Evolutionary conservation across 1,140 invertebrate species (phyloP).

Genomic region (Zaprionus capensis): DNA sequence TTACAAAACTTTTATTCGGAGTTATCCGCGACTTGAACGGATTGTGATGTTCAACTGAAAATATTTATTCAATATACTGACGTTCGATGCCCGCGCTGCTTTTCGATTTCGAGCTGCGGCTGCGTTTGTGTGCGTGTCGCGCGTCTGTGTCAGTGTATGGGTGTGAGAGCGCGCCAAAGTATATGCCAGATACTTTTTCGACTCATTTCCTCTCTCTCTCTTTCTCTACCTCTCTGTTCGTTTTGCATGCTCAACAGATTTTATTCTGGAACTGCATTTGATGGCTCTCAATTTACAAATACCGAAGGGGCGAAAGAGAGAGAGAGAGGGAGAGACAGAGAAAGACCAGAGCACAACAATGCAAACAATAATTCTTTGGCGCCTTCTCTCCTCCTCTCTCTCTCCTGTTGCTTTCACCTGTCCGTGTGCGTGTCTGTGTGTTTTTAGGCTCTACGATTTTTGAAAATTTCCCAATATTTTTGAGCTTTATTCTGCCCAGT

Average conservation of each 20-base stretch:
- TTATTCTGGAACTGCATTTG: constrained; percentile 73
- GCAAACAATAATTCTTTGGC: constrained; percentile 1
- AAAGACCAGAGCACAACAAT: background rate
- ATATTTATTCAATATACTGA: constrained; percentile 84
- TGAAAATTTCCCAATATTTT: constrained; percentile 71
- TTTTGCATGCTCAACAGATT: constrained; percentile 58
- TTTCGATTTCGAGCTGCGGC: constrained; percentile 66
- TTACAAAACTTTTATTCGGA: constrained; percentile 84
- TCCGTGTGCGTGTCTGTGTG: constrained; percentile 28
- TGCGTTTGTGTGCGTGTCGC: constrained; percentile 58
- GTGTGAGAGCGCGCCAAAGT: constrained; percentile 50
- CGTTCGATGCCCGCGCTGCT: constrained; percentile 79
- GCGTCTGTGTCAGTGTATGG: constrained; percentile 27
- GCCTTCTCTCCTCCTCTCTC: constrained; percentile 5
- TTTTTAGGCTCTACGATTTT: constrained; percentile 38
- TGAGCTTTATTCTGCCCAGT: constrained; percentile 57
- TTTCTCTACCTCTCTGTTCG: constrained; percentile 1
- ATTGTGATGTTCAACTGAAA: constrained; percentile 85
- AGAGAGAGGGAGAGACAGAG: background rate
- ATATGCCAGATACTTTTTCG: constrained; percentile 55
- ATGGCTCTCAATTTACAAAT: constrained; percentile 55
- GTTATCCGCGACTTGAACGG: constrained; percentile 85
- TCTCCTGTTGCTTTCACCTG: constrained; percentile 35
- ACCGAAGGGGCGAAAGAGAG: constrained; percentile 20
- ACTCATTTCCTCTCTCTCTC: constrained; percentile 21